Evolutionary conservation across 2,888 invertebrate species (phyloP), one percentile per base, ranked within the genome.

Genomic region (Trachelus stipa): DNA sequence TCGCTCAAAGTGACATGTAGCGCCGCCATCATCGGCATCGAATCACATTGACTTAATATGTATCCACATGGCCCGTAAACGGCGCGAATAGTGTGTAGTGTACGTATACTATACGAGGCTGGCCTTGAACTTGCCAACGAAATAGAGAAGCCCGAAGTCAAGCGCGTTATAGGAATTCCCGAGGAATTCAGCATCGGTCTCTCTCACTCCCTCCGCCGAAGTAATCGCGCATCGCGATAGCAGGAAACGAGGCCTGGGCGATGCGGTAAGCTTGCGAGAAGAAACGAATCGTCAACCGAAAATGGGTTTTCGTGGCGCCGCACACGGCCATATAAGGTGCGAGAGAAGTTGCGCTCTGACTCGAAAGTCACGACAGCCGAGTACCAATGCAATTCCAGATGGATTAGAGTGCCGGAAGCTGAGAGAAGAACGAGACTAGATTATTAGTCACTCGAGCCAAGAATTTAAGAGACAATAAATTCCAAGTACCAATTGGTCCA

Each of bases 1-100:
- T 79, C 76, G 77, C 76, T 79, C 77, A 68, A 80, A 79, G 79
- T 81, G 83, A 84, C 79, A 71, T 30, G 31, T 71, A 33, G 71
- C 30, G 71, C 31, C 33, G 71, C 12, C 30, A 56, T 56, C 40
- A 23, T 56, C 40, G 9, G 40, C 40, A 56, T 56, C 23, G 34
- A 71, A 73, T 81, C 80, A 80, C 83, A 82, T 83, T 82, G 73
- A 73, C 77, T 76, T 69, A 75, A 77, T 73, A 79, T 79, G 78
- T 76, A 71, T 71, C 31, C 71, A 15, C 71, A 6, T 71, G 31
- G 31, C 12, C 12, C 31, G 71, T 31, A 15, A 71, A 33, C 31
- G 31, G 71, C 15, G 71, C 71, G 71, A 71, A 31, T 31, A 31
- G 31, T 31, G 31, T 31, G 1, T 31, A 30, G 30, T 30, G 30